Evolutionary conservation across 1,140 invertebrate species (phyloP).

Genomic region (Ceratina australensis): DNA sequence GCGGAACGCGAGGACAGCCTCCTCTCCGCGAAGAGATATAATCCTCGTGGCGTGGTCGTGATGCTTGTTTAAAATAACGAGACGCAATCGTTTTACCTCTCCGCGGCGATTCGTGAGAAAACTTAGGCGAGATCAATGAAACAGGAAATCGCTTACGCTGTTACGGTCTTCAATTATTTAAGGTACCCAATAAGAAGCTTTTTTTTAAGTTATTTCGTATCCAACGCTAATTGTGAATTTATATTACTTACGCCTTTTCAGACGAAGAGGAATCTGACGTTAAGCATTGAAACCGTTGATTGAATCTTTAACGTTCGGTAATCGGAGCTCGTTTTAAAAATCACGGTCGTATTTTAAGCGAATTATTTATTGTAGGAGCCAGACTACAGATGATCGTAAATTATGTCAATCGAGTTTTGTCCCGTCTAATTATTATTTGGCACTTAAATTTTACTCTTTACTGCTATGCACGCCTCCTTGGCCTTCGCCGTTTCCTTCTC

Average conservation of each 20-base stretch:
- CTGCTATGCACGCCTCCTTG: constrained; percentile 28
- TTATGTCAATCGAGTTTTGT: constrained; percentile 35
- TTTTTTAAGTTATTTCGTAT: no score
- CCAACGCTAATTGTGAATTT: no score
- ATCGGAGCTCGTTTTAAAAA: constrained; percentile 2
- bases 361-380: constrained; percentile 52
- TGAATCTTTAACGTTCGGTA: no score
- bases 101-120: constrained; percentile 14
- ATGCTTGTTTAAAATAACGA: constrained; percentile 14
- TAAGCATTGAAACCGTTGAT: no score
- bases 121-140: background rate
- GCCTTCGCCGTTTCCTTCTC: background rate
- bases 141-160: background rate
- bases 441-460: constrained; percentile 57
- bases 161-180: no score
- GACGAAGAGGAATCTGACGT: no score
- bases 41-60: background rate
- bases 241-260: no score
- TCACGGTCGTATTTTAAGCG: constrained; percentile 36
- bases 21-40: constrained; percentile 21
- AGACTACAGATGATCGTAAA: constrained; percentile 46
- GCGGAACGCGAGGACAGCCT: constrained; percentile 54
- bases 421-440: constrained; percentile 59
- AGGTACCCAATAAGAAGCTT: no score
- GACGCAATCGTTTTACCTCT: background rate